Base-by-base conservation (phyloP, 2,888 invertebrate genomes). In the Amblyjoppa fuscipennis region DNA sequence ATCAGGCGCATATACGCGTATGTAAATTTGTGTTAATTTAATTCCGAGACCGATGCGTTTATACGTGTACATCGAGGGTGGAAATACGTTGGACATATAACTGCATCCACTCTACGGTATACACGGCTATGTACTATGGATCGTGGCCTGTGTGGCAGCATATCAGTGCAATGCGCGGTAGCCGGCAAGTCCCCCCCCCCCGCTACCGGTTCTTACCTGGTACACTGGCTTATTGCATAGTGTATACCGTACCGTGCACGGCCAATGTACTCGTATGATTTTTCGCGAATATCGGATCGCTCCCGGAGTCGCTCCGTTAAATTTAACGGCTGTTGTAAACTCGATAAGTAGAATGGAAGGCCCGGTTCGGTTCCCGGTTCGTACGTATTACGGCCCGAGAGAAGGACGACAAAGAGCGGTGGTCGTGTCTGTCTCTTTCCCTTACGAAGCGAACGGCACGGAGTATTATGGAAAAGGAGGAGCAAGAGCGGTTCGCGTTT, bases 251-350 rank as follows among this genome's bases (percentile, higher is more conserved):
- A 20, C 7, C 25, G 59, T 71, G 11, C 71, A 45, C 79, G 25
- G 51, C 25, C 71, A 66, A 66, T 66, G 68, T 73, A 64, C 79
- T 75, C 31, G 66, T 77, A 73, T 56, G 70, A 85, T 81, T 81
- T 79, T 73, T 81, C 83, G 70, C 71, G 70, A 81, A 75, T 85
- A 73, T 86, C 73, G 66, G 84, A 87, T 81, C 53, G 75, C 79
- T 66, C 51, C 68, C 64, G 73, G 64, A 76, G 83, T 83, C 84
- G 89, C 81, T 87, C 83, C 87, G 88, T 89, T 87, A 87, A 89
- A 84, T 88, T 89, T 89, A 87, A 89, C 87, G 78, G 84, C 87
- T 78, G 86, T 86, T 87, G 86, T 85, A 86, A 89, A 88, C 83
- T 89, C 87, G 88, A 87, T 88, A 88, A 89, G 88, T 87, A 84